These are phyloP conservation scores for Orgyia antiqua DNA, from an alignment of 2,888 invertebrate species.

Conservation along the genomic window DNA sequence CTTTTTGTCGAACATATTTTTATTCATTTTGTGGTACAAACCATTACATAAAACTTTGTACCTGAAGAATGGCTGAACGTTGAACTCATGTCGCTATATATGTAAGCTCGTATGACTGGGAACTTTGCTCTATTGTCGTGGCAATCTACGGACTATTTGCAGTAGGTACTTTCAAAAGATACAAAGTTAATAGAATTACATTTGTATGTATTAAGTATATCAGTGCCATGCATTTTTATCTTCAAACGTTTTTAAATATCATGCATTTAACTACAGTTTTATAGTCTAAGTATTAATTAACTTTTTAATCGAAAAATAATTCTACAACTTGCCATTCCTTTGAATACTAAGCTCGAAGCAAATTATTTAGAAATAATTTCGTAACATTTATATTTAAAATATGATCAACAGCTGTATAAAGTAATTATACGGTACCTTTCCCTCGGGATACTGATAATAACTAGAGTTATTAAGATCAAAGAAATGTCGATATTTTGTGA, in stretches of 20 bases:
- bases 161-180: background rate
- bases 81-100: constrained; percentile 5
- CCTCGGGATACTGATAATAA: constrained; percentile 4
- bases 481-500: constrained; percentile 21
- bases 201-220: no score
- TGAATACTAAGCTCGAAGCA: no score
- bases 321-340: no score
- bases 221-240: no score
- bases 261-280: no score
- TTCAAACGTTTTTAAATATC: no score
- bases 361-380: no score
- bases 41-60: constrained; percentile 37
- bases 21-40: constrained; percentile 41
- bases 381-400: no score
- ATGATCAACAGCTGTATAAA: no score
- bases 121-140: constrained; percentile 9
- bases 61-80: constrained; percentile 15
- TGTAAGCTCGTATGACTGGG: constrained; percentile 6
- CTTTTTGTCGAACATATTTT: constrained; percentile 57
- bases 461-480: constrained; percentile 16
- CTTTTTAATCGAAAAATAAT: no score
- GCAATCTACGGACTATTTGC: constrained; percentile 7
- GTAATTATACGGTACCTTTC: no score
- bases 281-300: no score
- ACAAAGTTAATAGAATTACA: background rate